Base-by-base conservation (phyloP, 2,113 vertebrate genomes). In the Antechinus stuartii region DNA sequence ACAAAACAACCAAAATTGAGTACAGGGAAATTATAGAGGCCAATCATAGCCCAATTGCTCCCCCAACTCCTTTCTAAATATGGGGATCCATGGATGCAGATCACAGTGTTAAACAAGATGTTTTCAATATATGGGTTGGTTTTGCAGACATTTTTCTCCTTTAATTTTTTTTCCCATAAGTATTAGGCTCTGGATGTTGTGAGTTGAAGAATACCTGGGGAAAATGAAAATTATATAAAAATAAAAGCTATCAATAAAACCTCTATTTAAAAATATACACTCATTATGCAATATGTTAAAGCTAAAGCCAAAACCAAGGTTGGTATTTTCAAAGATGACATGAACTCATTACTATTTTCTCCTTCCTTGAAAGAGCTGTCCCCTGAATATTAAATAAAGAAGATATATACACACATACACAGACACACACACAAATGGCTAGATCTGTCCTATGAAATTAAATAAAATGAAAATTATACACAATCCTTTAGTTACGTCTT, bases 361-460 rank as follows among this genome's bases (percentile, higher is more conserved):
- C 54, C 93, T 91, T 94, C 95, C 54, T 94, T 96, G 56, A 91
- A n/a, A 96, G 95, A 92, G 23, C 92, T 26, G 4, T 89, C 50
- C 47, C 23, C 93, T 92, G 53, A 8, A 92, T 2, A 56, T 61
- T 94, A 91, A 8, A 24, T 91, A 94, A 90, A 4, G 27, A 49
- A 93, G 30, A 12, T 90, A 50, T 8, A 50, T 8, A 50, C 50
- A 50, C 50, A 50, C 4, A 50, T 50, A 6, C 25, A 54, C 50
- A 50, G 50, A 50, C 5, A 50, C 50, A 50, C 50, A 6, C 25
- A 54, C 30, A 57, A 57, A 57, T 9, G 7, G 56, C 27, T 30
- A 90, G 47, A 90, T 94, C 57, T 95, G 49, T 90, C 26, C 68
- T 55, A 91, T 55, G 56, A 95, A 93, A 55, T 91, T 96, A 94